phyloP scores from a whole-genome alignment of 1,140 invertebrate species.

The Streblospio benedicti region DNA sequence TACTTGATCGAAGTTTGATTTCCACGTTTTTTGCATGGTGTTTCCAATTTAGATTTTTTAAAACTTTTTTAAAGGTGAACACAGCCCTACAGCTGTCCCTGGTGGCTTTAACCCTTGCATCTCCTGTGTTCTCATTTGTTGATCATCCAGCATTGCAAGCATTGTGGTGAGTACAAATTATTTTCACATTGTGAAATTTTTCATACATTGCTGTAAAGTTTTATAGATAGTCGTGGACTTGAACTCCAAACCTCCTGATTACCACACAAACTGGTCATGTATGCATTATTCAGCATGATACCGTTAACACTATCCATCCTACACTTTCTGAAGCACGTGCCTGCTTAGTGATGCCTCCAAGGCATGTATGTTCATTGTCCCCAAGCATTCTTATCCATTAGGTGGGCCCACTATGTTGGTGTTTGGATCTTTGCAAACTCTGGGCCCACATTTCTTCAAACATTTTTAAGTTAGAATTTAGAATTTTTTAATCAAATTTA shows the following conservation, averaged over 20 bases:
- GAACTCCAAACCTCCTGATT: constrained; percentile 1
- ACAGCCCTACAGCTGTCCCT: constrained; percentile 76
- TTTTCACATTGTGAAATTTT: constrained; percentile 13
- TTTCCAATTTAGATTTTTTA: background rate
- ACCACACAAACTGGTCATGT: background rate
- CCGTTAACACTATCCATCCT: too few species aligned
- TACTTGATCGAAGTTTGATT: background rate
- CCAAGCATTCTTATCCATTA: too few species aligned
- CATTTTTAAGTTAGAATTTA: too few species aligned
- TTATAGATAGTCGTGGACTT: constrained; percentile 10
- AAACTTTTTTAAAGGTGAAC: constrained; percentile 54
- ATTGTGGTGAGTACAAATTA: constrained; percentile 58
- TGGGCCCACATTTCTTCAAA: too few species aligned
- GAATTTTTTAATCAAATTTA: too few species aligned
- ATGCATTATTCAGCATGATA: constrained; percentile 8
- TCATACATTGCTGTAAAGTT: constrained; percentile 17
- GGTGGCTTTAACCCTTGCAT: constrained; percentile 68
- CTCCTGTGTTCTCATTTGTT: constrained; percentile 66
- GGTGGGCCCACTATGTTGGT: too few species aligned
- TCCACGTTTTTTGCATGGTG: background rate
- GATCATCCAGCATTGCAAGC: constrained; percentile 67
- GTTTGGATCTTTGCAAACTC: too few species aligned
- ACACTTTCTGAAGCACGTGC: too few species aligned
- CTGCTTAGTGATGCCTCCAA: too few species aligned
- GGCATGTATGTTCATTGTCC: too few species aligned